Evolutionary conservation across 1,140 invertebrate species (phyloP).

Genomic region (Bombus turneri): DNA sequence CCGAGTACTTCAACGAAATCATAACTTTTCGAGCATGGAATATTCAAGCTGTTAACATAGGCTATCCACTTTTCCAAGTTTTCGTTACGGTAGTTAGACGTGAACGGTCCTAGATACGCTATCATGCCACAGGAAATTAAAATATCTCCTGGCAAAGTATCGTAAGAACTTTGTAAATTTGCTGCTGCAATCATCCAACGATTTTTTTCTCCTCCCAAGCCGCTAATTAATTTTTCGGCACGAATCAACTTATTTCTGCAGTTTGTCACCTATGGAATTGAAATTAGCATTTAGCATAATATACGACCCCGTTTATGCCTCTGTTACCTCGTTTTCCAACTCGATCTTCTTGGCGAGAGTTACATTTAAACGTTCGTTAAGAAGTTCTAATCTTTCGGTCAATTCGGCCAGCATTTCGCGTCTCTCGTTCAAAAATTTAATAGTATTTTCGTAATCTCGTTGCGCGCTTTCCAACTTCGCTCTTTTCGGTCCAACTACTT

Average conservation of each 20-base stretch:
- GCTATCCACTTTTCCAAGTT: constrained; percentile 82
- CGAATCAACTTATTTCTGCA: constrained; percentile 88
- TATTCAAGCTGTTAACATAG: constrained; percentile 78
- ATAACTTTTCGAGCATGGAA: constrained; percentile 85
- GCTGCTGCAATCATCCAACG: constrained; percentile 85
- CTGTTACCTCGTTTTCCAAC: constrained; percentile 77
- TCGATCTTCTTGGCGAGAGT: constrained; percentile 83
- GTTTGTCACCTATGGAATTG: constrained; percentile 80
- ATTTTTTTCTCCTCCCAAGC: constrained; percentile 87
- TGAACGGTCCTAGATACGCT: constrained; percentile 86
- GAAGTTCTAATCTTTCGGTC: constrained; percentile 84
- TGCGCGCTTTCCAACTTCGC: constrained; percentile 84
- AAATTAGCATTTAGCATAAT: too few species aligned
- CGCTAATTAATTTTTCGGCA: constrained; percentile 85
- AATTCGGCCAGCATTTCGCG: constrained; percentile 83
- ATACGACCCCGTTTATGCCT: neutral
- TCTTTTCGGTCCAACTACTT: constrained; percentile 86
- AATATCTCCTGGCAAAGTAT: constrained; percentile 86
- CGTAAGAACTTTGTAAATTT: constrained; percentile 82
- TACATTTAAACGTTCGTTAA: constrained; percentile 82
- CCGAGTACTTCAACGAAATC: constrained; percentile 84
- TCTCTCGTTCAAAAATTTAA: constrained; percentile 85
- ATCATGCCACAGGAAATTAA: constrained; percentile 86
- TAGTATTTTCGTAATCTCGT: constrained; percentile 84
- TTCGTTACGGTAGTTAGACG: constrained; percentile 81